Base-by-base conservation (phyloP, 2,888 invertebrate species). In the Tenthredo notha region DNA sequence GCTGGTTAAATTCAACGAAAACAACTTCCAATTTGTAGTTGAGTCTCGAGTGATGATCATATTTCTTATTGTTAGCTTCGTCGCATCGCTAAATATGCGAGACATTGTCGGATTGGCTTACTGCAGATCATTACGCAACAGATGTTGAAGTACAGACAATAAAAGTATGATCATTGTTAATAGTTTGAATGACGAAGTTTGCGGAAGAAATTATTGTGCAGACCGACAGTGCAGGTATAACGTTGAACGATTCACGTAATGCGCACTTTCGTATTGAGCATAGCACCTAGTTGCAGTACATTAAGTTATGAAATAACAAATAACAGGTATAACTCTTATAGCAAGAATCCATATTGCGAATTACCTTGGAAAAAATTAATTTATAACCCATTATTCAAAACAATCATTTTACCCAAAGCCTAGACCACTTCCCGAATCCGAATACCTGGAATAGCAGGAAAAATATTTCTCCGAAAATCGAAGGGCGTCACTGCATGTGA, bases 151-250 rank as follows among this genome's bases (percentile, higher is more conserved):
- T 61, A 12, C 25, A 9, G 21, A 25, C 61, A 25, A 61, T 61
- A 25, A 67, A 67, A 15, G 0, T 67, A 25, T 33, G 67, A 67
- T 33, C 33, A 67, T 67, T 67, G 67, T 67, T 67, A 18, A 54
- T 54, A 33, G 29, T 67, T 67, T 18, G 67, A 67, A 33, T 33
- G 67, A 67, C 33, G 67, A 67, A 6, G 67, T 33, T 67, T 29
- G 33, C 67, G 67, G 67, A 67, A 67, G 67, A 33, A 67, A 67
- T 67, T 67, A 67, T 67, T 33, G 29, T 67, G 15, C 33, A 33
- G 67, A 25, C 21, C 25, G 2, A 61, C 6, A 12, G 18, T 15
- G 18, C 6, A 33, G 33, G 0, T 67, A 33, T 67, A 15, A 21
- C 33, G 67, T 12, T 33, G 29, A 67, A 33, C 29, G 33, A 67